phyloP scores from a whole-genome alignment of 2,888 invertebrate species.

The Acrobasis repandana region DNA sequence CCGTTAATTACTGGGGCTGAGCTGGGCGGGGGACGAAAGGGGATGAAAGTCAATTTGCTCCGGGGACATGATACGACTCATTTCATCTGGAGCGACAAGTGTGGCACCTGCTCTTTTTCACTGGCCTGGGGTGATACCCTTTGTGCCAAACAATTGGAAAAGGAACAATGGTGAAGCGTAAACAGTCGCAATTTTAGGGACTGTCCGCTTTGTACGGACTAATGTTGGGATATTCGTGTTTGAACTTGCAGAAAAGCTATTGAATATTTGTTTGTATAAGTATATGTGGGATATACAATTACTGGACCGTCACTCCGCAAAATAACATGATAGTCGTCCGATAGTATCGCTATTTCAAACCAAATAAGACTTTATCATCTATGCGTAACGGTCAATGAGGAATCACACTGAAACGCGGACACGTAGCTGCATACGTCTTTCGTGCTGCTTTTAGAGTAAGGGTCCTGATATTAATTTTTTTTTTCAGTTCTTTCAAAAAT shows the following conservation, averaged over 20 bases:
- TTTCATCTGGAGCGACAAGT: conserved; percentile 82
- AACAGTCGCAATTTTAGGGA: conserved; percentile 35
- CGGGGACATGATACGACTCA: conserved; percentile 86
- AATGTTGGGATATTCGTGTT: not conserved
- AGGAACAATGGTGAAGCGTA: conserved; percentile 48
- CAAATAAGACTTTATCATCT: no score
- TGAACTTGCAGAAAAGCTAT: conserved; percentile 8
- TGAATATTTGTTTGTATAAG: conserved; percentile 13
- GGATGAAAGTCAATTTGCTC: conserved; percentile 86
- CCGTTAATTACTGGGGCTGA: conserved; percentile 83
- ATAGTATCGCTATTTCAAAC: no score
- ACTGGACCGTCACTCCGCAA: no score
- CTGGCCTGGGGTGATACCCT: conserved; percentile 54
- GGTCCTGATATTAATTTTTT: no score
- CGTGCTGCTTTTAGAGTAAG: no score
- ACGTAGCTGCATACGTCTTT: no score
- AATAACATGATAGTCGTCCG: no score
- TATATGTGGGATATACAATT: not conserved
- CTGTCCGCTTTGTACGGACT: conserved; percentile 12
- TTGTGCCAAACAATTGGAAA: conserved; percentile 48
- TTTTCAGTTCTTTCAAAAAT: no score
- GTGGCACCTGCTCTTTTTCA: conserved; percentile 77
- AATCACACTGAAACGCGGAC: no score
- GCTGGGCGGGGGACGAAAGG: conserved; percentile 75
- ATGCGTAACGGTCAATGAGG: no score